These are phyloP conservation scores for Crocallis elinguaria DNA, from an alignment of 2,888 invertebrate species.

Conservation along the genomic window DNA sequence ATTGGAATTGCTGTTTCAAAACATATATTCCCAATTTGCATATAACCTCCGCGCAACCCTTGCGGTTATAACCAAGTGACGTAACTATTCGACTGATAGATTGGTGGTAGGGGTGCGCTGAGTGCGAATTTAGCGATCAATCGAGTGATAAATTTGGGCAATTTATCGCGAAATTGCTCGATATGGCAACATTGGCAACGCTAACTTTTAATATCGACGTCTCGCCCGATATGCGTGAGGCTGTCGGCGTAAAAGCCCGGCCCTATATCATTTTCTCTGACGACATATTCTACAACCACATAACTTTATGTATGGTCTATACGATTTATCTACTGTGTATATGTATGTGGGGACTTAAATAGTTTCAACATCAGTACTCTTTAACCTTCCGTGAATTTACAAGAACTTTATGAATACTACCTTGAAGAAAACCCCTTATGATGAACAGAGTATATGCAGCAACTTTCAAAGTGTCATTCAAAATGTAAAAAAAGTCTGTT, in stretches of 20 bases:
- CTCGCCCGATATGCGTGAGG: slow-evolving; percentile 9
- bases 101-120: slow-evolving; percentile 29
- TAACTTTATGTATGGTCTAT: not conserved
- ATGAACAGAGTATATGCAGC: too few species aligned
- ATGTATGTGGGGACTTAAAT: too few species aligned
- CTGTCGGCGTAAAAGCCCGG: slow-evolving; percentile 16
- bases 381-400: too few species aligned
- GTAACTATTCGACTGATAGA: slow-evolving; percentile 14
- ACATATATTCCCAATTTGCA: not conserved
- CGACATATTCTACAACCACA: not conserved
- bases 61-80: slow-evolving; percentile 1
- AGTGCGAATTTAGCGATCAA: slow-evolving; percentile 58
- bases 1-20: too few species aligned
- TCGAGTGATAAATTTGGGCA: slow-evolving; percentile 63
- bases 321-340: not conserved
- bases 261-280: slow-evolving; percentile 17
- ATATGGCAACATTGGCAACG: slow-evolving; percentile 53
- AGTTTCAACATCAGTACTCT: too few species aligned
- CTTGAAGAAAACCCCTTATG: too few species aligned
- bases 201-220: slow-evolving; percentile 38
- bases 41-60: not conserved
- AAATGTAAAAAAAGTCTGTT: too few species aligned
- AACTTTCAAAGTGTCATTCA: too few species aligned
- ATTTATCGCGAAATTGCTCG: slow-evolving; percentile 66
- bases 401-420: too few species aligned